These are phyloP conservation scores for Dicyrtoma fusca DNA, from an alignment of 2,888 invertebrate genomes.

Conservation along the genomic window DNA sequence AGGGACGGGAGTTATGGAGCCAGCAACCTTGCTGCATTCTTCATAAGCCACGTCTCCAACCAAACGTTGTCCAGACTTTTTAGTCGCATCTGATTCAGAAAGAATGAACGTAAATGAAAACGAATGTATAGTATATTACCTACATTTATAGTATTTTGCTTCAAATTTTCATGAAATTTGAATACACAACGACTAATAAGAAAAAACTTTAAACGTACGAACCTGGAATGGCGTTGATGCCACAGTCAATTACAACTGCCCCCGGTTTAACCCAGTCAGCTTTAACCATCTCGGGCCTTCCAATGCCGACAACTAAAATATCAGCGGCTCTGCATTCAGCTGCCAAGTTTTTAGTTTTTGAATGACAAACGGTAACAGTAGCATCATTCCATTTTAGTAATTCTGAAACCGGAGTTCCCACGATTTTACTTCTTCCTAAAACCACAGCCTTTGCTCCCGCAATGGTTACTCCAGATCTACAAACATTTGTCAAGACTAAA, in stretches of 20 bases:
- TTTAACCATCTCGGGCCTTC: slow-evolving; percentile 84
- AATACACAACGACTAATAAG: background rate
- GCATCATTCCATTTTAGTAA: slow-evolving; percentile 95
- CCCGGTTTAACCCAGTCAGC: slow-evolving; percentile 97
- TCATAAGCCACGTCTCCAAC: slow-evolving; percentile 94
- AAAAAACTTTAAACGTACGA: slow-evolving; percentile 56
- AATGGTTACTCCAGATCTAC: slow-evolving; percentile 72
- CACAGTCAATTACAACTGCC: slow-evolving; percentile 98
- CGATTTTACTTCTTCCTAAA: slow-evolving; percentile 94
- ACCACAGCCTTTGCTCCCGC: slow-evolving; percentile 88
- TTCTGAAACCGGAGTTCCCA: slow-evolving; percentile 93
- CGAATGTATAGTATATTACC: background rate
- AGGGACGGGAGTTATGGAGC: slow-evolving; percentile 91
- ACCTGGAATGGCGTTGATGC: slow-evolving; percentile 92
- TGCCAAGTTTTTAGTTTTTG: slow-evolving; percentile 81
- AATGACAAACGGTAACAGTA: slow-evolving; percentile 96
- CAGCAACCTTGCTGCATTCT: slow-evolving; percentile 78
- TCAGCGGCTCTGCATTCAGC: slow-evolving; percentile 82
- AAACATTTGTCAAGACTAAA: no score
- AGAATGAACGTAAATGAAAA: background rate
- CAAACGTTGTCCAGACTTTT: slow-evolving; percentile 77
- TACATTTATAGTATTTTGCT: background rate
- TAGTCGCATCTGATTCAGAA: slow-evolving; percentile 69
- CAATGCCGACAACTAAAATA: slow-evolving; percentile 95
- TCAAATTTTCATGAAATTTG: background rate